Evolutionary conservation across 92 coral and sea anemone genomes (phyloP).

Genomic region (Epizoanthus rinbou): DNA sequence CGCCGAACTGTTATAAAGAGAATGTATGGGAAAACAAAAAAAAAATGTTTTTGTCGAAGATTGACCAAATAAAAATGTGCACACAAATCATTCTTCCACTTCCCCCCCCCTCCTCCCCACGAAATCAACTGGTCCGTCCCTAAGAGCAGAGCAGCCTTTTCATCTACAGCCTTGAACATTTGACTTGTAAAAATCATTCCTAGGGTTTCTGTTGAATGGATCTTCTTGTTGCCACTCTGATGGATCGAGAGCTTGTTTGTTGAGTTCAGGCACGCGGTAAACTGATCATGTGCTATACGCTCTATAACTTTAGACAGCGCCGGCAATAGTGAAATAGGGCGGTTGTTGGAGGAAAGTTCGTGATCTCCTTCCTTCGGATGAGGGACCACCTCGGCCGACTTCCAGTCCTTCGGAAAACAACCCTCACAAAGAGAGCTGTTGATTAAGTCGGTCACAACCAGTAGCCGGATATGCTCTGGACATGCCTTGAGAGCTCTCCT

Average conservation of each 20-base stretch:
- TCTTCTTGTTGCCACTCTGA: slow-evolving; percentile 20
- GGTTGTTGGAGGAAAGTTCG: slow-evolving; percentile 45
- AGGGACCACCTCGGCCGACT: slow-evolving; percentile 34
- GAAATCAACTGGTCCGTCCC: too few relatives aligned
- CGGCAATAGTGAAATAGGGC: slow-evolving; percentile 52
- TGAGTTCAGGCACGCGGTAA: background rate
- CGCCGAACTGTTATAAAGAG: too few relatives aligned
- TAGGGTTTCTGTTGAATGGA: background rate
- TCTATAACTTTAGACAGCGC: too few relatives aligned
- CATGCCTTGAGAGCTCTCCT: slow-evolving; percentile 39
- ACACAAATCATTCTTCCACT: too few relatives aligned
- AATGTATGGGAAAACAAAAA: too few relatives aligned
- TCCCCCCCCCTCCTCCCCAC: too few relatives aligned
- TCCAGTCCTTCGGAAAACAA: slow-evolving; percentile 41
- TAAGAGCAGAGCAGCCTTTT: too few relatives aligned
- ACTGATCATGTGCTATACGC: slow-evolving; percentile 21
- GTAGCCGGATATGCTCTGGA: slow-evolving; percentile 17
- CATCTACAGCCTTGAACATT: too few relatives aligned
- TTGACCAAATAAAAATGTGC: too few relatives aligned
- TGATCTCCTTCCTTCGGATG: slow-evolving; percentile 36
- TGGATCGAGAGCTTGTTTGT: background rate
- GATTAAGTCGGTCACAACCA: slow-evolving; percentile 12
- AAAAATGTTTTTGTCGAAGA: too few relatives aligned
- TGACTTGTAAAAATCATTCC: background rate
- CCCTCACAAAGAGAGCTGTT: slow-evolving; percentile 13